These are phyloP conservation scores for Salvelinus alpinus DNA, from an alignment of 2,113 vertebrate genomes.

Conservation along the genomic window DNA sequence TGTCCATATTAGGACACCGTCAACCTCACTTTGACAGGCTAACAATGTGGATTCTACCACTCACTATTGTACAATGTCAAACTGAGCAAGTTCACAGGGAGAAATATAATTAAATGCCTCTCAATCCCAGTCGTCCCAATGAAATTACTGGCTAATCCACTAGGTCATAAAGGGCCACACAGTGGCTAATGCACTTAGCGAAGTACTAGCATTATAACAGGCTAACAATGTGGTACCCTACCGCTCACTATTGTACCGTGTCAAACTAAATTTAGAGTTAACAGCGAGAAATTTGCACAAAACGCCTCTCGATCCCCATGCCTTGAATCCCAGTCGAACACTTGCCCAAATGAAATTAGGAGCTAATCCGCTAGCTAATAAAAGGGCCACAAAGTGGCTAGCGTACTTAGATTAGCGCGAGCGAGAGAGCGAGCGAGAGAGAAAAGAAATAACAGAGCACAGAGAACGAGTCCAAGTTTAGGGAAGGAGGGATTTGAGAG, in stretches of 20 bases:
- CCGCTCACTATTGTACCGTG: conserved; percentile 37
- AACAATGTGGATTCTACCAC: too few species aligned
- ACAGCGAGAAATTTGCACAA: too few species aligned
- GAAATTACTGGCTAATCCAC: too few species aligned
- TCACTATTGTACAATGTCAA: too few species aligned
- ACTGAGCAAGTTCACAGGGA: too few species aligned
- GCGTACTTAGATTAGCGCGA: conserved; percentile 19
- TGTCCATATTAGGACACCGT: too few species aligned
- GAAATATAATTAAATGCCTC: too few species aligned
- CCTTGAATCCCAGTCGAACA: conserved; percentile 32
- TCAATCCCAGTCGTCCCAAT: too few species aligned
- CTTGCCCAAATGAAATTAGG: conserved; percentile 58
- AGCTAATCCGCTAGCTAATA: conserved; percentile 55
- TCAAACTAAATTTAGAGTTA: conserved; percentile 17
- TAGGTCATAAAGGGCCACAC: too few species aligned
- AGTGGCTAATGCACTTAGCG: too few species aligned
- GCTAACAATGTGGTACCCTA: conserved; percentile 36
- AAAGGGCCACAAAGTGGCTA: conserved; percentile 34
- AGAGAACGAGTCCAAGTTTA: conserved; percentile 14
- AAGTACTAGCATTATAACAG: conserved; percentile 40
- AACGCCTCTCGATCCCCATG: neutral
- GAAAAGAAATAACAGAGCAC: conserved; percentile 2
- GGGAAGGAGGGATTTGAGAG: conserved; percentile 27
- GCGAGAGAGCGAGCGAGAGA: neutral
- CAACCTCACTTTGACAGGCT: too few species aligned